Evolutionary conservation across 2,113 vertebrate genomes (phyloP), one percentile per base, ranked within the genome.

Genomic region (Megaceryle torquata): DNA sequence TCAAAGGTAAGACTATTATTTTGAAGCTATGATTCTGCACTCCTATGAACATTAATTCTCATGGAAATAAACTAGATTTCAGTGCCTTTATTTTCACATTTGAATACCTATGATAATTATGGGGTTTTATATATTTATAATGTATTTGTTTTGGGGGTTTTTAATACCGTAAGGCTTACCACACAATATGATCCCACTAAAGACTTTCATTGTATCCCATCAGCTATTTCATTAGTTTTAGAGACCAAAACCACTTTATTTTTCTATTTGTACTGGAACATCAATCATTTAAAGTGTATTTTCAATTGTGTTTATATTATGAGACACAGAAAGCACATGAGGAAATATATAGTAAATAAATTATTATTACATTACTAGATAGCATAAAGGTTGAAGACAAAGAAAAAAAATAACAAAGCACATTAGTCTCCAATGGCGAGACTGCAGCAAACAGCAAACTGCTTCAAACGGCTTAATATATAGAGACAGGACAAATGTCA

Each of bases 401-500:
- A 26, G 28, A 24, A 70, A 5, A 18, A 81, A 76, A 86, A 64
- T 63, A 21, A 2, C 7, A 91, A 77, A 93, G 53, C 29, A 63
- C 28, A 37, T 88, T 94, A 90, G 13, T 88, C 48, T 92, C 37
- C 78, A n/a, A 82, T 68, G 51, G 87, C 70, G 50, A 78, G n/a
- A 87, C 14, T 93, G 89, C 46, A 88, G 65, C 72, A 84, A 93
- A 86, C 20, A 67, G 82, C 28, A 91, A 91, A 94, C 70, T n/a
- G 22, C 61, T 82, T 97, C 31, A 91, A 91, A 94, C 67, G 33
- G 22, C 65, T 80, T 97, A 93, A 93, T 96, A 88, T 97, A 82
- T 35, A 80, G 65, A 88, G 86, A 95, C 89, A 93, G 87, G 59
- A 95, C 70, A 96, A 97, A 94, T 82, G 86, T 89, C 90, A 93